Percentiles rank a stretch among this genome's conserved stretches.
Conservation (phyloP, 2,113 vertebrate species). For the Megalops atlanticus region DNA sequence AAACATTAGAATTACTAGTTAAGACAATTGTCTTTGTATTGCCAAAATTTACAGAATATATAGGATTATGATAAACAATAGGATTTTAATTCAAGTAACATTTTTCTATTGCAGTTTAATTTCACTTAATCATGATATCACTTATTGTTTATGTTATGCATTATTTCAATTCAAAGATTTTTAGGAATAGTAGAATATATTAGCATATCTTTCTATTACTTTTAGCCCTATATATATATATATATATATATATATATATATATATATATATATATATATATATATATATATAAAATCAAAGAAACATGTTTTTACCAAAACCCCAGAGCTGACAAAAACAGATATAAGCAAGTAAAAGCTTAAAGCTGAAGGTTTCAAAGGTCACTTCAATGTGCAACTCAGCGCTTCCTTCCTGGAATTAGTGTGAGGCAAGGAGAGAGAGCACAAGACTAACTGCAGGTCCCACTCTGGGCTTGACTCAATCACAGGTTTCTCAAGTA, state of each 20-base stretch:
- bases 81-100: neutral
- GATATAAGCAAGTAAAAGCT: conserved; percentile 25
- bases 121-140: conserved; percentile 16
- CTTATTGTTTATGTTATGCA: conserved; percentile 27
- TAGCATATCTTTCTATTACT: neutral
- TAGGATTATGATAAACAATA: neutral
- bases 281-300: no score
- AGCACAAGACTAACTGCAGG: neutral
- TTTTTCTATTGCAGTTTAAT: conserved; percentile 45
- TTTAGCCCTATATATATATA: no score
- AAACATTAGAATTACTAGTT: neutral
- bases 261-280: no score
- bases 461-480: neutral
- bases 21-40: conserved; percentile 23
- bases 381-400: neutral
- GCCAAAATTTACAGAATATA: conserved; percentile 25
- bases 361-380: neutral
- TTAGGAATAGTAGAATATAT: neutral
- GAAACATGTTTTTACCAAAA: conserved; percentile 37
- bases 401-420: neutral
- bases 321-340: conserved; percentile 26
- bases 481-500: neutral
- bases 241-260: no score
- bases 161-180: conserved; percentile 29
- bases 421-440: neutral